A percentile compares a stretch with the other conserved stretches of the same genome.
Evolutionary conservation across 1,140 invertebrate genomes (phyloP).

Genomic region (Brachionus plicatilis): DNA sequence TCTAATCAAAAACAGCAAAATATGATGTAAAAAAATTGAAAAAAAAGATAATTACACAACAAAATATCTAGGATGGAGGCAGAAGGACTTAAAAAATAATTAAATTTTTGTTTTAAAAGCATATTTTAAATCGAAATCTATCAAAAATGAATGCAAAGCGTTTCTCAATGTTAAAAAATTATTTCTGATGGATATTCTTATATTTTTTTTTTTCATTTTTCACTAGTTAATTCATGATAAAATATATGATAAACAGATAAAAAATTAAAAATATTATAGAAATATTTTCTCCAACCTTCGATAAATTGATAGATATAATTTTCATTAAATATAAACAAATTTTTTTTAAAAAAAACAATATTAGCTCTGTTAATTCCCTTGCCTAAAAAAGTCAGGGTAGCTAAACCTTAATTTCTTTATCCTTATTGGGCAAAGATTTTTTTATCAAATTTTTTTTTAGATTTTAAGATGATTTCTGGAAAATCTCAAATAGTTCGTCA

Average conservation of each 20-base stretch:
- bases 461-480: constrained; percentile 9
- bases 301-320: not conserved
- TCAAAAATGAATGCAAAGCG: not conserved
- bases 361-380: not conserved
- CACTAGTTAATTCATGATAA: not conserved
- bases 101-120: not conserved
- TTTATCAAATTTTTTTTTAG: not conserved
- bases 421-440: not conserved
- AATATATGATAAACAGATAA: not conserved
- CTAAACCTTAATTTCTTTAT: not conserved
- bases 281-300: not conserved
- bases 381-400: not conserved
- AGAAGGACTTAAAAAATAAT: not conserved
- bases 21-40: not conserved
- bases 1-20: not conserved
- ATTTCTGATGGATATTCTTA: not conserved
- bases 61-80: not conserved
- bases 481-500: constrained; percentile 22
- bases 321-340: not conserved
- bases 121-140: not conserved
- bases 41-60: not conserved
- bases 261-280: no score
- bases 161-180: not conserved
- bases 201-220: not conserved
- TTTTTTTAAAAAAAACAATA: not conserved